Percentiles rank a stretch among this genome's conserved stretches.
These are phyloP conservation scores for Ptychochromis oligacanthus DNA, from an alignment of 2,113 vertebrate genomes.

Conservation along the genomic window DNA sequence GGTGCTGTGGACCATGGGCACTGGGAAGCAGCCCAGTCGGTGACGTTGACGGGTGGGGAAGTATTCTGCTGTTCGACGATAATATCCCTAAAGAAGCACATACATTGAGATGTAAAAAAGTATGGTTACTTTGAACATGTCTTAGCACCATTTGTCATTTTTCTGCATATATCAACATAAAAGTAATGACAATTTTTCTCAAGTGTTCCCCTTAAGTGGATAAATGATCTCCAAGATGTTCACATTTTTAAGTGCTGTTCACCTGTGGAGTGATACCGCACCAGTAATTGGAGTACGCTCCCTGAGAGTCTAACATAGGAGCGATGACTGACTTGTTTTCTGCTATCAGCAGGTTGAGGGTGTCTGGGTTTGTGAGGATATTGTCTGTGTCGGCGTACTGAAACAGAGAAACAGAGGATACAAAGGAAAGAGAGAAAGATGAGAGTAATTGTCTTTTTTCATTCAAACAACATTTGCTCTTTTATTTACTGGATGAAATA, in stretches of 20 bases:
- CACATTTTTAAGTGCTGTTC: background rate
- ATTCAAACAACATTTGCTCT: background rate
- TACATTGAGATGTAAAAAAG: background rate
- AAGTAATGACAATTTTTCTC: background rate
- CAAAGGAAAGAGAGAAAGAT: background rate
- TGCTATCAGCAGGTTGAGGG: conserved; percentile 84
- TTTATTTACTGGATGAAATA: background rate
- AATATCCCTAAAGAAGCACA: conserved; percentile 89
- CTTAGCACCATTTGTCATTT: background rate
- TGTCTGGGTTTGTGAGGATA: conserved; percentile 91
- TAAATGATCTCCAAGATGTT: background rate
- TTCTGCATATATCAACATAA: background rate
- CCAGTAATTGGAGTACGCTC: conserved; percentile 98
- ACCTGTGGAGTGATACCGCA: conserved; percentile 98
- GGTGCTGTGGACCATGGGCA: conserved; percentile 95
- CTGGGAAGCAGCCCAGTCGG: conserved; percentile 84
- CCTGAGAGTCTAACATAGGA: conserved; percentile 94
- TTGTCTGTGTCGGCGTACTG: conserved; percentile 93
- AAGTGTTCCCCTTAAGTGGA: background rate
- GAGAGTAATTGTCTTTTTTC: background rate
- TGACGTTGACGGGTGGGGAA: conserved; percentile 94
- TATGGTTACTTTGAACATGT: background rate
- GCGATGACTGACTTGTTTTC: conserved; percentile 90
- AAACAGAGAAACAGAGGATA: background rate
- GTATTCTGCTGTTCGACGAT: conserved; percentile 93